These are phyloP conservation scores for Drosophila sp. DNA, from an alignment of 1,140 invertebrate genomes.

Conservation along the genomic window DNA sequence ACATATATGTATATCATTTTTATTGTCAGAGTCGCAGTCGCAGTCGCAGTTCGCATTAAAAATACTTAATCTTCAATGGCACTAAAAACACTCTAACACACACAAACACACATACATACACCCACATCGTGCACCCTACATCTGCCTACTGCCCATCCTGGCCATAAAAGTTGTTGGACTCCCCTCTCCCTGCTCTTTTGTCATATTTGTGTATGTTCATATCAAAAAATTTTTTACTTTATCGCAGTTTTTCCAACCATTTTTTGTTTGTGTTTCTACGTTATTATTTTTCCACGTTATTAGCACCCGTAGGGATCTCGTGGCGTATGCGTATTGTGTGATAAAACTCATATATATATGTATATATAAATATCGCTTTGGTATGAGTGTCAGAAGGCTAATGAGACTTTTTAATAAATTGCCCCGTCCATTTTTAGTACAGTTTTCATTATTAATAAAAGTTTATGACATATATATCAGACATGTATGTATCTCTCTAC, in stretches of 20 bases:
- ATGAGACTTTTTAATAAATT: slow-evolving; percentile 82
- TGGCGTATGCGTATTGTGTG: slow-evolving; percentile 76
- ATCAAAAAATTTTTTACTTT: slow-evolving; percentile 79
- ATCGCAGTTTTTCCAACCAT: slow-evolving; percentile 57
- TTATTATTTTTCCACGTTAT: slow-evolving; percentile 75
- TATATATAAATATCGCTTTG: slow-evolving; percentile 9
- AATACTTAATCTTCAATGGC: slow-evolving; percentile 76
- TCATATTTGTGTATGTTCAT: slow-evolving; percentile 58
- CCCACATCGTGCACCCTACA: not conserved
- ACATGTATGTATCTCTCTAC: slow-evolving; percentile 11
- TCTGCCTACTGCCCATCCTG: not conserved
- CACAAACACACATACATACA: slow-evolving; percentile 23
- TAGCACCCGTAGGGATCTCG: slow-evolving; percentile 74
- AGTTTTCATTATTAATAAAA: slow-evolving; percentile 82
- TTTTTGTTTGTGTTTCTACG: slow-evolving; percentile 14
- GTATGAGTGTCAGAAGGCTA: slow-evolving; percentile 49
- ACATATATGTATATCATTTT: slow-evolving; percentile 1
- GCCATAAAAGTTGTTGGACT: slow-evolving; percentile 14
- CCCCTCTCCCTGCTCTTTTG: slow-evolving; percentile 40
- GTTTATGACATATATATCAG: slow-evolving; percentile 77
- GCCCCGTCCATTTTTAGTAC: slow-evolving; percentile 74
- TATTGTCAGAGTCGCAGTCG: slow-evolving; percentile 59
- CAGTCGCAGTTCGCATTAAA: slow-evolving; percentile 79
- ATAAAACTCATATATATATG: slow-evolving; percentile 50
- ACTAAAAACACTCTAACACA: slow-evolving; percentile 56